Evolutionary conservation across 1,140 invertebrate genomes (phyloP), one percentile per base, ranked within the genome.

Genomic region (Megathymus violae): DNA sequence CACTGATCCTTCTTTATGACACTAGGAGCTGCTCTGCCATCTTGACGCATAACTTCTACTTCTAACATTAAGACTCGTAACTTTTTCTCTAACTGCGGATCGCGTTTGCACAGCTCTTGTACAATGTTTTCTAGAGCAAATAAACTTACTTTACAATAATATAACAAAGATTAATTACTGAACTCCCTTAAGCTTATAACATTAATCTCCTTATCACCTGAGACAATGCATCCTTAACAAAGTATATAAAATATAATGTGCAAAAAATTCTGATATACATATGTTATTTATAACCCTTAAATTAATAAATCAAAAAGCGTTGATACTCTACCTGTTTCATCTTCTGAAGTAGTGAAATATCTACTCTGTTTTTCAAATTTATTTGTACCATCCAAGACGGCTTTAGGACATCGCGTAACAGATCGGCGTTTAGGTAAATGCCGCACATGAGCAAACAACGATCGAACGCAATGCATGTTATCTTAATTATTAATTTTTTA

Each of bases 31-130:
- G 66, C 62, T 48, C 88, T 66, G 2, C 93, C 93, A 78, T 93
- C 92, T 77, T 94, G 93, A 22, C 92, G 74, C 87, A 93, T 85
- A 1, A 94, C 92, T 80, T 94, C 93, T 17, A 91, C 80, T 85
- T 94, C 93, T 31, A 94, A 70, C 85, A 92, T 91, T 54, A 93
- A 73, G 22, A 94, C 82, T 64, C 84, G 79, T 16, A 92, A 66
- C 64, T 83, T 90, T 58, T 90, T 92, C 66, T 91, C 89, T 9
- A 84, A 62, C 25, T 85, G 79, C 46, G 66, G 19, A 66, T 92
- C 74, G 19, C 72, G 80, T 69, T 82, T 76, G 61, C 82, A 80
- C 62, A 91, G 52, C 9, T 80, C 60, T 25, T 72, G 43, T 6
- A 89, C 68, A 50, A 84, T 74, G 51, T 66, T 51, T 43, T 87